A percentile compares a stretch with the other conserved stretches of the same genome.
These are phyloP conservation scores for Parnassius smintheus DNA, from an alignment of 2,888 invertebrate species.

Conservation along the genomic window DNA sequence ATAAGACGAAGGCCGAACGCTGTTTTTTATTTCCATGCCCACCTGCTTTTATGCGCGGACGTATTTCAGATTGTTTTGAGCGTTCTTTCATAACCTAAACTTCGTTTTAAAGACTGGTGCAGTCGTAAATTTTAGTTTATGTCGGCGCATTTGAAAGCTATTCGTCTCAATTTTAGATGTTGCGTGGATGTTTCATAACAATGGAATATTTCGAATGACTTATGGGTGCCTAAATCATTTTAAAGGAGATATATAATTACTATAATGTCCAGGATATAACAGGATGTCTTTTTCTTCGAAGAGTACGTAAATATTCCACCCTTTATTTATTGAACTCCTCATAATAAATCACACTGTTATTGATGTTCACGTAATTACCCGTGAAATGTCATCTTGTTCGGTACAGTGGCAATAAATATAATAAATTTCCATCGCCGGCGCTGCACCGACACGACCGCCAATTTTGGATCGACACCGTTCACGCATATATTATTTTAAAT, in stretches of 20 bases:
- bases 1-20: conserved; percentile 57
- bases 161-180: conserved; percentile 61
- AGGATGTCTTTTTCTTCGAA: not conserved
- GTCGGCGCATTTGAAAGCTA: conserved; percentile 60
- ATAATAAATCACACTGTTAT: conserved; percentile 24
- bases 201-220: conserved; percentile 27
- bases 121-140: conserved; percentile 68
- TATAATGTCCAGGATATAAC: conserved; percentile 6
- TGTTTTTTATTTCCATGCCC: conserved; percentile 60
- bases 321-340: conserved; percentile 21
- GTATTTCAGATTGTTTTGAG: conserved; percentile 63
- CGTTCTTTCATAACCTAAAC: conserved; percentile 70
- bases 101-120: conserved; percentile 59
- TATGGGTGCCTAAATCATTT: conserved; percentile 1
- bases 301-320: conserved; percentile 4
- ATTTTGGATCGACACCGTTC: not conserved
- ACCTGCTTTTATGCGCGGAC: conserved; percentile 65
- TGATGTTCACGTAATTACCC: conserved; percentile 24
- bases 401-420: conserved; percentile 11
- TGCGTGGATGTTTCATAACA: conserved; percentile 46
- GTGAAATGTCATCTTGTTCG: conserved; percentile 24
- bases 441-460: not conserved
- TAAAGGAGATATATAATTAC: conserved; percentile 7
- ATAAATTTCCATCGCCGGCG: conserved; percentile 6
- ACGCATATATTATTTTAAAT: no score